Evolutionary conservation across 1,140 invertebrate species (phyloP), one percentile per base, ranked within the genome.

Genomic region (Microplitis demolitor): DNA sequence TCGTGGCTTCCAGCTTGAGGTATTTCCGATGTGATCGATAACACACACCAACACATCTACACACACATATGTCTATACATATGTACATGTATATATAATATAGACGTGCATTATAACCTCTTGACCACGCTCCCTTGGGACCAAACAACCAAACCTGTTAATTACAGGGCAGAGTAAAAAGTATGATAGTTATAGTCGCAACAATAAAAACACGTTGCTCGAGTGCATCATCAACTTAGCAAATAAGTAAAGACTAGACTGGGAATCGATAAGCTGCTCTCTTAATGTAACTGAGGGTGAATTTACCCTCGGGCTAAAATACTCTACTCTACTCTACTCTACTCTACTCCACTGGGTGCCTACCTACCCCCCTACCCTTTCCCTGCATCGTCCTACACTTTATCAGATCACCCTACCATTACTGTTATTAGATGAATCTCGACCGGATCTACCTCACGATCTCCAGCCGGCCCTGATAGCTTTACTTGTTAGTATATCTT

Each of bases 391-490:
- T 31, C 56, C 24, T 45, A 11, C 39, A 58, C 14, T 24, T 31
- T 58, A 58, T 58, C 56, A 58, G 56, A 58, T 58, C 56, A 31
- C 56, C 56, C 56, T 58, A 58, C 56, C 24, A 58, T 58, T 24
- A 58, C 56, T 6, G 66, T 69, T 69, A 69, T 69, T 69, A 69
- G 68, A 69, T 69, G 39, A 69, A 62, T 62, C 58, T 50, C 56
- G n/a, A 61, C 37, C 11, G 51, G 51, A 58, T 58, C 66, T 33
- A 51, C 35, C 33, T 13, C n/a, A 58, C 54, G 37, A 61, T 61
- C 39, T 45, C 24, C 24, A 24, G 24, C 24, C 24, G 24, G 39
- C 39, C 39, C 39, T 45, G 39, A 11, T 24, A 24, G 24, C 24
- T 24, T 24, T 24, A 24, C 24, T 45, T 45, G 39, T 58, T 24